Base-by-base conservation (phyloP, 2,113 vertebrate species). In the Otocyon megalotis region DNA sequence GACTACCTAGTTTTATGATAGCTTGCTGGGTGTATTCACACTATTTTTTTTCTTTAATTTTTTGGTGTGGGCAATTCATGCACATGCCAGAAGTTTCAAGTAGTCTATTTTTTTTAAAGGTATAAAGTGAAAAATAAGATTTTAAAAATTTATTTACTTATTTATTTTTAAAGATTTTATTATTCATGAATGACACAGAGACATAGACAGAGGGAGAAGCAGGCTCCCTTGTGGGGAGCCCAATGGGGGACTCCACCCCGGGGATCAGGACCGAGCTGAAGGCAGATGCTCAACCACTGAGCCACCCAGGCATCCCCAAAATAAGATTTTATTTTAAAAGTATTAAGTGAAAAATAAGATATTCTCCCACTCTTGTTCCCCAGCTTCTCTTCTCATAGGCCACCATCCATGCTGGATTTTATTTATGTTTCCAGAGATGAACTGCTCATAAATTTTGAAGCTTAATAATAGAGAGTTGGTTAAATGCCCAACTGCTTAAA, bases 361-460 rank as follows among this genome's bases (percentile, higher is more conserved):
- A 60, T 9, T 30, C 11, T 81, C 37, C 24, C 22, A 19, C 3
- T 48, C 10, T 20, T 6, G 30, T 60, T 28, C 0, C 17, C 14
- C 53, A 17, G 50, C 19, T 32, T 71, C 24, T 84, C 30, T 85
- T 94, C 74, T 74, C 37, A 15, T 3, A 88, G 72, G 11, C 84
- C 26, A 22, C 35, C 62, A 35, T 53, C 60, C 22, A 17, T 19
- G 65, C 50, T 50, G 8, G 16, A 15, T 71, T 95, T 69, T 56
- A 37, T 93, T 58, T 91, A 62, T 96, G 65, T 90, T 96, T 79
- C 65, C 62, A 96, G 79, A 96, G 16, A 22, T 87, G 60, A 69
- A 53, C 74, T 79, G 26, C 69, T 67, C 17, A 8, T 96, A 65
- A 24, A 54, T 81, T 67, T 79, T 83, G 67, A 96, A 81, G 30